Base-by-base conservation (phyloP, 2,888 invertebrate genomes). In the Cephus nigrinus region DNA sequence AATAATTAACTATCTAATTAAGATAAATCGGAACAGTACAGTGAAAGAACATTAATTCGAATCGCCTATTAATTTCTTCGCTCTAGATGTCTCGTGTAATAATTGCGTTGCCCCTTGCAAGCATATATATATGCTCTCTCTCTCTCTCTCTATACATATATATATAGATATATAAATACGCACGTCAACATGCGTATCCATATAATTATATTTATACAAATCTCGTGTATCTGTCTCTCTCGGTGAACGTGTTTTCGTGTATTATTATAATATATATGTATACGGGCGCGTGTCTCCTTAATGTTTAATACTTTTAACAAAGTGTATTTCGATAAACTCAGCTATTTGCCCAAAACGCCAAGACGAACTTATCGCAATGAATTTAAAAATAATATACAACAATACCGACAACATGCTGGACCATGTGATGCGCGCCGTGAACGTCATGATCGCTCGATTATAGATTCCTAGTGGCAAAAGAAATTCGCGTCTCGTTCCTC, bases 11-110 rank as follows among this genome's bases (percentile, higher is more conserved):
- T 86, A 86, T 76, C 87, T 89, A 88, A 84, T 86, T 89, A 87
- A 87, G 88, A 86, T 86, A 83, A 85, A 82, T 84, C 81, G 84
- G 85, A 89, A 89, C 88, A 86, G 82, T 89, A 87, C 84, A 84
- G 84, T 84, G 86, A 88, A 84, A 89, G 86, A 88, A 89, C 85
- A 85, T 85, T 83, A 83, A 87, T 85, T 80, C 81, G 82, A 81
- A 85, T 81, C 83, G 84, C 80, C 83, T 81, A 83, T 83, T 80
- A 83, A 85, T 81, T 83, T 74, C 76, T 82, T 82, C 77, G 75
- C 76, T 81, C 79, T 78, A 76, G 73, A 30, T 72, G 78, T 72
- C 75, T 75, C 74, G 73, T 77, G 73, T 79, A 73, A 34, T 73
- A 35, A 73, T 73, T 35, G 73, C 34, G 73, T 71, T 31, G 32